These are phyloP conservation scores for Rhopalosiphum padi DNA, from an alignment of 1,140 invertebrate species.

Conservation along the genomic window DNA sequence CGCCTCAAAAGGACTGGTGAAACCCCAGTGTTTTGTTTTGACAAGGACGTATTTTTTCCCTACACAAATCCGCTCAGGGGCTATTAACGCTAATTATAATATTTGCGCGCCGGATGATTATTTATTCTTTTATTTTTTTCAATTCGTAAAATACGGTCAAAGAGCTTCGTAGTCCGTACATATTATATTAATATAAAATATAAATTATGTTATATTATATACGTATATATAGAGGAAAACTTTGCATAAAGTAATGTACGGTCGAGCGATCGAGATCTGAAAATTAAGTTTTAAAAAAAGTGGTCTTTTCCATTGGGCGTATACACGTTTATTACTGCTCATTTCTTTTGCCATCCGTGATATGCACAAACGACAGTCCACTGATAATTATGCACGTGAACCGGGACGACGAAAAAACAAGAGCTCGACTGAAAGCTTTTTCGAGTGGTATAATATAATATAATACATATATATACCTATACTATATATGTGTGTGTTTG, in stretches of 20 bases:
- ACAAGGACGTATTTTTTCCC: background rate
- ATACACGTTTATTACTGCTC: background rate
- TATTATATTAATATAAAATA: background rate
- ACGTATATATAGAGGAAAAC: background rate
- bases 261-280: constrained; percentile 29
- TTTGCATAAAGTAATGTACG: constrained; percentile 3
- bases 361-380: background rate
- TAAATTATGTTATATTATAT: background rate
- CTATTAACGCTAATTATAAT: constrained; percentile 51
- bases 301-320: background rate
- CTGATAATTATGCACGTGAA: background rate
- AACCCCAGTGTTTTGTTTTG: constrained; percentile 16
- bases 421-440: constrained; percentile 51
- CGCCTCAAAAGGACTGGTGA: constrained; percentile 19
- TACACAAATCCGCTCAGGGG: constrained; percentile 33
- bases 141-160: background rate
- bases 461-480: no score
- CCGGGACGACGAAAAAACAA: constrained; percentile 31
- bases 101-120: constrained; percentile 42
- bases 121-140: background rate
- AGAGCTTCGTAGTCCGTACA: background rate
- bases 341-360: background rate
- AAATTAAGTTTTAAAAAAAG: background rate
- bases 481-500: no score
- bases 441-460: background rate